Conservation (phyloP, 2,113 vertebrate genomes). For the Centropus bengalensis region DNA sequence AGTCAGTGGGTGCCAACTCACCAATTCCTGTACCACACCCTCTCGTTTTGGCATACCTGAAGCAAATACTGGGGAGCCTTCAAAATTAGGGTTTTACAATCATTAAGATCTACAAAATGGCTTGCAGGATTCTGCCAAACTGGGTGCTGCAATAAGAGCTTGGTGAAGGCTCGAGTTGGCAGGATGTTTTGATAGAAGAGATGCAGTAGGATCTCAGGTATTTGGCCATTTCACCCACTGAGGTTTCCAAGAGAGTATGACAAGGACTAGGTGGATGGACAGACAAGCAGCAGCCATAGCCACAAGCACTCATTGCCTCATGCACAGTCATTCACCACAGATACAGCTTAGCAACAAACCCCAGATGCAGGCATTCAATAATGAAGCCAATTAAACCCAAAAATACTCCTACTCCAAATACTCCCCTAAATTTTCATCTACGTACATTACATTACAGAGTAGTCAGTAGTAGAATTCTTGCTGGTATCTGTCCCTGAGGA, state of each 20-base stretch:
- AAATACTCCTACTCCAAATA: neutral
- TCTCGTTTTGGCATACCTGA: slow-evolving; percentile 39
- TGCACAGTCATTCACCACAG: neutral
- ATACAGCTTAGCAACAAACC: neutral
- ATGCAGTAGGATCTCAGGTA: neutral
- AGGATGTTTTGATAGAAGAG: neutral
- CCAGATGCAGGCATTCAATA: neutral
- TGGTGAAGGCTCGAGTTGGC: neutral
- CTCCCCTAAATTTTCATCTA: neutral
- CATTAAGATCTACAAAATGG: slow-evolving; percentile 27
- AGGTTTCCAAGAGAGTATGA: accelerated
- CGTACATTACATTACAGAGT: neutral
- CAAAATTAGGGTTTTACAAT: slow-evolving; percentile 38
- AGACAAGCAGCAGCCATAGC: neutral
- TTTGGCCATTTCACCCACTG: neutral
- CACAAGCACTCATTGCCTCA: neutral
- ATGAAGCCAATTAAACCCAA: neutral
- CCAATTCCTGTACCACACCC: neutral
- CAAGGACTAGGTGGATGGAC: neutral
- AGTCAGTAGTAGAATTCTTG: neutral
- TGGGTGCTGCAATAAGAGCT: neutral
- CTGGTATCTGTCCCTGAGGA: neutral
- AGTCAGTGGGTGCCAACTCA: slow-evolving; percentile 32
- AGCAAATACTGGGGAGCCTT: slow-evolving; percentile 21
- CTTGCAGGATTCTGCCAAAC: slow-evolving; percentile 5